Evolutionary conservation across 2,797 vertebrate species (phyloP).

Genomic region (Basileuterus tristriatus): DNA sequence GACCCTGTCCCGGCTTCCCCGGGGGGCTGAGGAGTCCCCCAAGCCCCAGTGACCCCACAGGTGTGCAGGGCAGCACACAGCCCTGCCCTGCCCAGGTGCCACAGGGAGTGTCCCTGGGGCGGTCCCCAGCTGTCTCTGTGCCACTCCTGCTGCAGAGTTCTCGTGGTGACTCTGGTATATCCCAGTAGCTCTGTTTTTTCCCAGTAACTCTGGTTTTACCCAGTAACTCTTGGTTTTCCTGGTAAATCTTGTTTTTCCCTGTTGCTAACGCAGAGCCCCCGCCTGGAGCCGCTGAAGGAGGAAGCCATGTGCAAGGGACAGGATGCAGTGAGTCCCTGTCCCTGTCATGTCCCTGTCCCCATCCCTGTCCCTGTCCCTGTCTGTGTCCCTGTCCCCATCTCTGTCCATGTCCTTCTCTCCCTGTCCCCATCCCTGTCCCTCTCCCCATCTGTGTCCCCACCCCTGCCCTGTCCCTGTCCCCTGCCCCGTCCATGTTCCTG

Average conservation of each 20-base stretch:
- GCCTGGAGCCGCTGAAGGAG: constrained; percentile 88
- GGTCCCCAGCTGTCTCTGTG: accelerated
- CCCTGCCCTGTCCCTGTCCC: too few relatives aligned
- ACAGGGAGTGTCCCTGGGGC: accelerated
- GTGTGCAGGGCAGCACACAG: neutral
- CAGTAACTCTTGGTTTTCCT: neutral
- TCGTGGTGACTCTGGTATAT: neutral
- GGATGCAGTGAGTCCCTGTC: constrained; percentile 80
- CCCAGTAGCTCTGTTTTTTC: neutral
- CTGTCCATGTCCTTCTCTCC: too few relatives aligned
- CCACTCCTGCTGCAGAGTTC: neutral
- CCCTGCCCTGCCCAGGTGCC: neutral
- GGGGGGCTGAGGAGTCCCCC: neutral
- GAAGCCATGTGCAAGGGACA: constrained; percentile 80
- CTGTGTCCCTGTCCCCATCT: neutral
- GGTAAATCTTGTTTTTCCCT: accelerated
- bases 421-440: too few relatives aligned
- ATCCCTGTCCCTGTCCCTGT: neutral
- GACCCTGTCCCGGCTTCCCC: neutral
- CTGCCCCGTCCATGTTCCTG: too few relatives aligned
- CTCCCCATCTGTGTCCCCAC: too few relatives aligned
- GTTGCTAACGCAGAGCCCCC: constrained; percentile 78
- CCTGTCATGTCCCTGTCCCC: too few relatives aligned
- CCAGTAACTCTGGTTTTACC: neutral
- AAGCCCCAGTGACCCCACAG: neutral